A percentile compares a stretch with the other conserved stretches of the same genome.
Conservation (phyloP, 2,797 vertebrate species). For the Acanthis flammea region DNA sequence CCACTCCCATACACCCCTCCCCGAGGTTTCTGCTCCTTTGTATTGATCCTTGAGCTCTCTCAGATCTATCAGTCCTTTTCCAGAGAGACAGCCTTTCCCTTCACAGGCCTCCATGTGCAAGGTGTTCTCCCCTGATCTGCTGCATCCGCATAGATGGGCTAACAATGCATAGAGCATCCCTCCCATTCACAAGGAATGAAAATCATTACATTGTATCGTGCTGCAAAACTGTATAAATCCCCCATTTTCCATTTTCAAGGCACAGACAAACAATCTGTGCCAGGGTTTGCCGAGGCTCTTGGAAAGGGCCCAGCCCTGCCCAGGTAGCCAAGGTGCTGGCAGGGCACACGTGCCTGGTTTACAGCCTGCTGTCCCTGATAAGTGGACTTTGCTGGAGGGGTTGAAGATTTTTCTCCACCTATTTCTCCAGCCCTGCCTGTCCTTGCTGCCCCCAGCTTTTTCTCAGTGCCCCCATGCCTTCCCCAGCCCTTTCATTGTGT, state of each 20-base stretch:
- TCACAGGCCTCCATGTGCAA: not conserved
- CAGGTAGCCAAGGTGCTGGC: not conserved
- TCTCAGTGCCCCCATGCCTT: rapidly evolving
- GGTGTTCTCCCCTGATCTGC: not conserved
- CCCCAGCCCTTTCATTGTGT: not conserved
- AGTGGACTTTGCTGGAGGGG: not conserved
- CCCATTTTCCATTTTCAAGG: not conserved
- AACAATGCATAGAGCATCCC: rapidly evolving
- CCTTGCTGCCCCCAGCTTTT: no score
- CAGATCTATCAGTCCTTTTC: not conserved
- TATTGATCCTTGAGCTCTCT: not conserved
- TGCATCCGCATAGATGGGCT: not conserved
- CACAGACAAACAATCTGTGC: not conserved
- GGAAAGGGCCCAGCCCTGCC: not conserved
- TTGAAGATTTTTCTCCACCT: not conserved
- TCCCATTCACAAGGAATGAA: not conserved
- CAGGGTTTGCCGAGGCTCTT: not conserved
- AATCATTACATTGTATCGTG: not conserved
- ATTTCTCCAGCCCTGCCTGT: not conserved
- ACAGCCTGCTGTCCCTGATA: not conserved
- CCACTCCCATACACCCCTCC: not conserved
- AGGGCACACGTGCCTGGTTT: not conserved
- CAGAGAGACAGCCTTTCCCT: not conserved
- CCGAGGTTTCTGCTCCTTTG: not conserved
- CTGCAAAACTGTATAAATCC: not conserved